phyloP scores from a whole-genome alignment of 2,797 vertebrate species.

The Helostoma temminkii region DNA sequence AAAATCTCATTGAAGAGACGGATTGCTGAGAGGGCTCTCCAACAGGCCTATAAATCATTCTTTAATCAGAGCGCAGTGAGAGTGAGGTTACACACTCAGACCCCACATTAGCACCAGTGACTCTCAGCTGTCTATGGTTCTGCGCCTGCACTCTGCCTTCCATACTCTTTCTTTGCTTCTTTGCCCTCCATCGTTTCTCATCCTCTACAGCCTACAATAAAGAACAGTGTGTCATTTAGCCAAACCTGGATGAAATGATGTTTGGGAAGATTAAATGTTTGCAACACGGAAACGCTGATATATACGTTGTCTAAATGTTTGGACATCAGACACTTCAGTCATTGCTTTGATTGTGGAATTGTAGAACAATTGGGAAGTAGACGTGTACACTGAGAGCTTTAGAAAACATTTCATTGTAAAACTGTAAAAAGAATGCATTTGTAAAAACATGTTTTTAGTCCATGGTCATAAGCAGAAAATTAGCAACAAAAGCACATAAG shows the following conservation, averaged over 20 bases:
- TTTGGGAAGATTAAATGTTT: conserved; percentile 16
- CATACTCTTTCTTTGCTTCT: conserved; percentile 52
- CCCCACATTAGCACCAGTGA: conserved; percentile 82
- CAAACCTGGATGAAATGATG: neutral
- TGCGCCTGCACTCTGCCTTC: conserved; percentile 61
- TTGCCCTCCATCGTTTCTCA: conserved; percentile 45
- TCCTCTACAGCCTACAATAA: conserved; percentile 22
- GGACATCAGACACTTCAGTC: conserved; percentile 14
- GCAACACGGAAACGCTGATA: neutral
- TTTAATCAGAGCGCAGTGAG: conserved; percentile 87
- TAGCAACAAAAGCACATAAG: neutral
- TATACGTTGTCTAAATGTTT: conserved; percentile 9
- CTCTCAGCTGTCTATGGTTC: conserved; percentile 75
- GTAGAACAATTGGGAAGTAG: neutral
- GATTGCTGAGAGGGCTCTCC: conserved; percentile 87
- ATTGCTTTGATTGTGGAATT: conserved; percentile 10
- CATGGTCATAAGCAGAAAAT: conserved; percentile 5
- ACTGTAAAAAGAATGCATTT: neutral
- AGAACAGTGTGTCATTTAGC: conserved; percentile 29
- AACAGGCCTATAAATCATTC: conserved; percentile 88
- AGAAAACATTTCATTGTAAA: conserved; percentile 6
- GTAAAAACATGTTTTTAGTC: neutral
- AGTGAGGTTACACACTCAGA: conserved; percentile 76
- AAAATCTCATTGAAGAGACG: conserved; percentile 87
- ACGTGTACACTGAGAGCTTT: conserved; percentile 5